Conservation (phyloP, 2,888 invertebrate genomes). For the Netelia melanura region DNA sequence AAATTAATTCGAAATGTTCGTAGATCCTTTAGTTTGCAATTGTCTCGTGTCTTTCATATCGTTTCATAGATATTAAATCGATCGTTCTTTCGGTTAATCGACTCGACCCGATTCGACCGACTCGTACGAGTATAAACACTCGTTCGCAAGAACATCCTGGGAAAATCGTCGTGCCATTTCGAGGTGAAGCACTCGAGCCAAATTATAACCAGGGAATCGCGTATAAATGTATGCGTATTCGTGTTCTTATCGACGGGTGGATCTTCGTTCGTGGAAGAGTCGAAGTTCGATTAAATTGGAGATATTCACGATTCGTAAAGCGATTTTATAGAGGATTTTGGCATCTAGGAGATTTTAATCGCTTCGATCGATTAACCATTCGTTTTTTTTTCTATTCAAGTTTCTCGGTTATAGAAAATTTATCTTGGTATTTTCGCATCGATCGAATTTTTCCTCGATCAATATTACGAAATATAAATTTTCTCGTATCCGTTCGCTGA, state of each 20-base stretch:
- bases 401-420: no score
- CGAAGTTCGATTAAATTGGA: constrained; percentile 42
- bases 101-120: constrained; percentile 44
- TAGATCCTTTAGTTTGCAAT: no score
- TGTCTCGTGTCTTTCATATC: background rate
- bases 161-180: constrained; percentile 46
- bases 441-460: no score
- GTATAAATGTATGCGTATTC: background rate
- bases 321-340: no score
- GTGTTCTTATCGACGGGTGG: constrained; percentile 17
- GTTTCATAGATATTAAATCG: background rate
- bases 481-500: no score
- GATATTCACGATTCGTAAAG: background rate
- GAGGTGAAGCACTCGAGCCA: constrained; percentile 27
- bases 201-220: constrained; percentile 31
- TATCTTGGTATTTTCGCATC: no score
- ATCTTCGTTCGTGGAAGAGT: constrained; percentile 9
- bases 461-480: no score
- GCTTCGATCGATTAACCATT: no score
- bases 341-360: no score
- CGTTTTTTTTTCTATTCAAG: no score
- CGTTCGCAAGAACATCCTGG: constrained; percentile 36
- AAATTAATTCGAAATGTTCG: no score
- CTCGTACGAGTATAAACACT: background rate
- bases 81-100: constrained; percentile 32